Evolutionary conservation across 2,888 invertebrate genomes (phyloP).

Genomic region (Aspidiotus rigidus): DNA sequence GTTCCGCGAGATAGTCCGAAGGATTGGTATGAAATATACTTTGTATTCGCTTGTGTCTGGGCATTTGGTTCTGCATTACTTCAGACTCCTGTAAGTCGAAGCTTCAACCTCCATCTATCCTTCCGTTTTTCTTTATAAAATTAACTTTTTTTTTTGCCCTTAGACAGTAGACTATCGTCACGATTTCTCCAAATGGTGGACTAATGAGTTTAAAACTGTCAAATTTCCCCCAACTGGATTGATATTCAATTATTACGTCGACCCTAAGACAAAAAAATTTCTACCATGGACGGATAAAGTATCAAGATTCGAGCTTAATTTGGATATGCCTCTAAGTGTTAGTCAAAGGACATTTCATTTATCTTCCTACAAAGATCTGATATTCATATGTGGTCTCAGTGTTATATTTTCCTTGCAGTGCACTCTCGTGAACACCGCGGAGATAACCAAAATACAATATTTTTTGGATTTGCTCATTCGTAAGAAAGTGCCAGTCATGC

Average conservation of each 20-base stretch:
- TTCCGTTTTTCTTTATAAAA: slow-evolving; percentile 1
- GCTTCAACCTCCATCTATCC: not conserved
- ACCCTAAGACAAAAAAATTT: slow-evolving; percentile 74
- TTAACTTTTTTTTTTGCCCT: not conserved
- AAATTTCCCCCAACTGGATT: slow-evolving; percentile 76
- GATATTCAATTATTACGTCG: slow-evolving; percentile 83
- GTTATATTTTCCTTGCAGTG: slow-evolving; percentile 48
- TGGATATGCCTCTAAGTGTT: slow-evolving; percentile 79
- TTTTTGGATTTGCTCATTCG: slow-evolving; percentile 77
- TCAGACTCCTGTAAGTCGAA: slow-evolving; percentile 57
- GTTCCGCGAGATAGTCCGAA: slow-evolving; percentile 82
- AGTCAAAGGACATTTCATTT: slow-evolving; percentile 1
- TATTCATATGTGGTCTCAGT: not conserved
- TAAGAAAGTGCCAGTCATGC: slow-evolving; percentile 74
- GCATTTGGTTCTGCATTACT: slow-evolving; percentile 86
- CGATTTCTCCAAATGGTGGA: slow-evolving; percentile 93
- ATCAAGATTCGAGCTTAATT: slow-evolving; percentile 67
- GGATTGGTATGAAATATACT: slow-evolving; percentile 89
- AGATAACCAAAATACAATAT: slow-evolving; percentile 76
- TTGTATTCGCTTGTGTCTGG: slow-evolving; percentile 83
- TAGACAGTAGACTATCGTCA: slow-evolving; percentile 82
- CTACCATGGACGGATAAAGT: slow-evolving; percentile 79
- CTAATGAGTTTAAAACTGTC: slow-evolving; percentile 80
- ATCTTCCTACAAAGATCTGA: too few relatives aligned
- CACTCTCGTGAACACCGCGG: slow-evolving; percentile 75